Percentiles rank a stretch among this genome's conserved stretches.
Conservation (phyloP, 2,113 vertebrate species). For the Cyanoramphus novaezelandiae region DNA sequence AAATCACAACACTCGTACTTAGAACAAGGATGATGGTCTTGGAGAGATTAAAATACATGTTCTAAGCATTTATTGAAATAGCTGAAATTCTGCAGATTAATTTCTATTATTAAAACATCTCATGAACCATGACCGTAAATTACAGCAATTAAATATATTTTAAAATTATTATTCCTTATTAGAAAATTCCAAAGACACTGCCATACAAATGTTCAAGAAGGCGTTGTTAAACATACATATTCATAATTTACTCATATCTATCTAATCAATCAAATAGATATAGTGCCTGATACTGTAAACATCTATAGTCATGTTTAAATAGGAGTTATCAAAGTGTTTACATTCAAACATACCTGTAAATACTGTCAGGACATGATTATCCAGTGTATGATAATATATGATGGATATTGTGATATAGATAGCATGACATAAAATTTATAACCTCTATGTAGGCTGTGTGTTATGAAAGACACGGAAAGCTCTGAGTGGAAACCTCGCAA, state of each 20-base stretch:
- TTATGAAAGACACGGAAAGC: neutral
- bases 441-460: neutral
- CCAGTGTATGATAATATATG: neutral
- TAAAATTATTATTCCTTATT: neutral
- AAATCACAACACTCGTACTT: constrained; percentile 23
- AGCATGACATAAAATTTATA: neutral
- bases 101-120: neutral
- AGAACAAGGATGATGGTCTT: constrained; percentile 5
- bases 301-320: neutral
- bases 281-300: neutral
- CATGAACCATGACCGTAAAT: neutral
- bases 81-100: neutral
- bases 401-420: neutral
- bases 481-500: neutral
- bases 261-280: constrained; percentile 27
- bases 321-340: neutral
- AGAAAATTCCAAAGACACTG: neutral
- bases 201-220: neutral
- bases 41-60: neutral
- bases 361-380: neutral
- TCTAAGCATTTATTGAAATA: neutral
- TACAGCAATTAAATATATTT: neutral
- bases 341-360: neutral
- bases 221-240: neutral
- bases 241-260: neutral